Percentiles rank a stretch among this genome's conserved stretches.
Conservation (phyloP, 2,888 invertebrate genomes). For the Noctua fimbriata region DNA sequence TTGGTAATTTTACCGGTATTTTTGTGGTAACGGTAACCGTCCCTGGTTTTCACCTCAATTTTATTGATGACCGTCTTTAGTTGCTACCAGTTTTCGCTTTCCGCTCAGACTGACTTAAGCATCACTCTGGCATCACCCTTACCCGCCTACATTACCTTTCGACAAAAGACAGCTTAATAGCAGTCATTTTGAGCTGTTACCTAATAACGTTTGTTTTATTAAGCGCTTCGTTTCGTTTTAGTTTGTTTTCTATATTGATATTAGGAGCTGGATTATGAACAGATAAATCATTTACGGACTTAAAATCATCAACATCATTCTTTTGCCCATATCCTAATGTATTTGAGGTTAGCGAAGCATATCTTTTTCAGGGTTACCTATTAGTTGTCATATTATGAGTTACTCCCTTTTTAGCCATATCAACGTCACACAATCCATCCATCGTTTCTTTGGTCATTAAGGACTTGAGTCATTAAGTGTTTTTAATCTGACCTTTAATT, state of each 20-base stretch:
- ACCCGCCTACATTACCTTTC: conserved; percentile 69
- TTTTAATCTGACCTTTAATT: not conserved
- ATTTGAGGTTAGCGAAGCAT: not conserved
- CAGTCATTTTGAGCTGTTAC: conserved; percentile 67
- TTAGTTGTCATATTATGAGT: too few relatives aligned
- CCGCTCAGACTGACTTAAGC: not conserved
- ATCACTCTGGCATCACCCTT: conserved; percentile 9
- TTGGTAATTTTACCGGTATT: too few relatives aligned
- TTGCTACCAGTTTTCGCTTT: not conserved
- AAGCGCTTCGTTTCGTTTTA: conserved; percentile 50
- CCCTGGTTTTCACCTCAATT: not conserved
- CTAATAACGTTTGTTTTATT: conserved; percentile 66
- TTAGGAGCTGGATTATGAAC: not conserved
- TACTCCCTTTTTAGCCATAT: not conserved
- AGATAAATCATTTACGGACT: not conserved
- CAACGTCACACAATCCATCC: not conserved
- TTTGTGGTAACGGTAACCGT: too few relatives aligned
- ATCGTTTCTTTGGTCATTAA: not conserved
- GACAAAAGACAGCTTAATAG: conserved; percentile 70
- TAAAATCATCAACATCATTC: not conserved
- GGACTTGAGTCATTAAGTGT: not conserved
- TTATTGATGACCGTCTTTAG: too few relatives aligned
- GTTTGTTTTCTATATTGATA: conserved; percentile 13
- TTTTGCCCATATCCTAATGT: not conserved
- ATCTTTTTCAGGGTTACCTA: not conserved